Evolutionary conservation across 2,888 invertebrate genomes (phyloP), one percentile per base, ranked within the genome.

Genomic region (Agrilus biguttatus): DNA sequence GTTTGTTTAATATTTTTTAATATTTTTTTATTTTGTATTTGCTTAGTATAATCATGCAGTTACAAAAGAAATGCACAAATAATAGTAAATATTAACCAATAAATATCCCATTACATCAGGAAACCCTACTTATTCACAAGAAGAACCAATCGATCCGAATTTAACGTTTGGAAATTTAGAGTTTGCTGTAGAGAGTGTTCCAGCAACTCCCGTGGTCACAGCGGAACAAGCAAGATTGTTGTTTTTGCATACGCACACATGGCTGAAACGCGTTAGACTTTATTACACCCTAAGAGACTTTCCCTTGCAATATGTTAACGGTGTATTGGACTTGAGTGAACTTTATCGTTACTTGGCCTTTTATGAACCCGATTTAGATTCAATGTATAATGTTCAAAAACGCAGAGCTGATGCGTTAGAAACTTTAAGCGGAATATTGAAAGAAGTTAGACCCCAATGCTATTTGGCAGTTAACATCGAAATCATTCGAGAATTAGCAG

Each of bases 311-410:
- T 75, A 73, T 51, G 72, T 77, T 42, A 73, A 75, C 36, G 70
- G 73, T 45, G 70, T 75, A 2, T 56, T 77, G 47, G 76, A 77
- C 55, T 57, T 75, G 37, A 80, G 80, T 36, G 77, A 78, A 52
- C 59, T 81, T 12, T 82, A 78, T 56, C 75, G 77, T 51, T 72
- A 75, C 54, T 65, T 86, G 41, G 75, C 80, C 0, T 81, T 80
- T 59, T 86, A 82, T 63, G 85, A 86, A 60, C 67, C 71, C 34
- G 78, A 79, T 55, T 67, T 79, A 36, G 82, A 82, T 47, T 54
- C 59, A 17, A 66, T 68, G 65, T 77, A 78, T 54, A 70, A 64
- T 46, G 69, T 77, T 17, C 77, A 77, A 51, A 75, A 73, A 56
- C 65, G 74, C 37, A 63, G 77, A 14, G 73, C 73, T 2, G 75